phyloP scores from a whole-genome alignment of 2,888 invertebrate species.

The Holacanthella duospinosa region DNA sequence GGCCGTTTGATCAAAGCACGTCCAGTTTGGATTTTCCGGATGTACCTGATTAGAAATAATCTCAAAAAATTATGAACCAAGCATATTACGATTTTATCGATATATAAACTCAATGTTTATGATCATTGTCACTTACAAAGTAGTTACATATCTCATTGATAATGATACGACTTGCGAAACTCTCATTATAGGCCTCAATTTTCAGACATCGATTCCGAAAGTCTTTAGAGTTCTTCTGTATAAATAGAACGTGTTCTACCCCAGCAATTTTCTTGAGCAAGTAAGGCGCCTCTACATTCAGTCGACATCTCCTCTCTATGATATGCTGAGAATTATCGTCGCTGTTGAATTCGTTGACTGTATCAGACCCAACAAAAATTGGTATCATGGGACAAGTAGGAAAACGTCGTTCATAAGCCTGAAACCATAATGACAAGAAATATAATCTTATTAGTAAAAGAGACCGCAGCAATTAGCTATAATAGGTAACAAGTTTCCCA shows the following conservation, averaged over 20 bases:
- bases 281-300: slow-evolving; percentile 89
- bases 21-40: slow-evolving; percentile 87
- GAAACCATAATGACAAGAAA: slow-evolving; percentile 38
- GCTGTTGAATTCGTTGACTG: slow-evolving; percentile 63
- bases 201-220: slow-evolving; percentile 62
- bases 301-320: slow-evolving; percentile 73
- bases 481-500: neutral
- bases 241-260: slow-evolving; percentile 79
- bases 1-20: slow-evolving; percentile 89
- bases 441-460: neutral
- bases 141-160: slow-evolving; percentile 82
- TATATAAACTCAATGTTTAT: neutral
- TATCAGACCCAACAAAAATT: slow-evolving; percentile 77
- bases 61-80: neutral
- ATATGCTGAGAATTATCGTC: slow-evolving; percentile 66
- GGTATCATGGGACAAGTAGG: slow-evolving; percentile 90
- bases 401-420: slow-evolving; percentile 91
- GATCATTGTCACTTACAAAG: slow-evolving; percentile 53
- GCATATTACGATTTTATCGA: neutral
- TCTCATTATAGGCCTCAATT: slow-evolving; percentile 87
- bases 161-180: slow-evolving; percentile 68
- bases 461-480: neutral
- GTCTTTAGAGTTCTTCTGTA: slow-evolving; percentile 79
- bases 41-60: slow-evolving; percentile 62
- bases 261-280: slow-evolving; percentile 88